Percentiles rank a stretch among this genome's conserved stretches.
phyloP scores from a whole-genome alignment of 2,797 vertebrate genomes.

The Danio choprae region DNA sequence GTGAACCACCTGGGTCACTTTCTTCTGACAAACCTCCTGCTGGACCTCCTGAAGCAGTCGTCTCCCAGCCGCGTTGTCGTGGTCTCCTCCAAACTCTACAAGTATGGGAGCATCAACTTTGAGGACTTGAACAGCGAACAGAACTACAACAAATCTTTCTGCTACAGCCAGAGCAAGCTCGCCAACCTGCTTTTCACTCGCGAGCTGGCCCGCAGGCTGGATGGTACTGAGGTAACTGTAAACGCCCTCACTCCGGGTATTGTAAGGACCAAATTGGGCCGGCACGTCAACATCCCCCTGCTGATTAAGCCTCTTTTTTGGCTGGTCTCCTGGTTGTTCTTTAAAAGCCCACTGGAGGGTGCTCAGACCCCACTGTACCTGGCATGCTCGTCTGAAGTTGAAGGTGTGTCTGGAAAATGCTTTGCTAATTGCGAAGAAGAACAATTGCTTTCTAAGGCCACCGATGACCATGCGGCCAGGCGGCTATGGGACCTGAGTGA shows the following conservation, averaged over 20 bases:
- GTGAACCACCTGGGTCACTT: conserved; percentile 98
- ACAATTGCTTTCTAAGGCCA: conserved; percentile 85
- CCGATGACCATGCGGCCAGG: conserved; percentile 84
- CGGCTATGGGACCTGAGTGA: conserved; percentile 92
- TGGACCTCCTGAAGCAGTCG: conserved; percentile 88
- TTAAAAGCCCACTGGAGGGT: conserved; percentile 90
- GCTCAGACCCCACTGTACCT: conserved; percentile 91
- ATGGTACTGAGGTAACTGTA: conserved; percentile 86
- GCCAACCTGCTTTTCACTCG: conserved; percentile 91
- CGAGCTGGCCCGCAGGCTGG: conserved; percentile 83
- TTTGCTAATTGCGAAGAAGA: conserved; percentile 92
- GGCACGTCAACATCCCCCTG: conserved; percentile 86
- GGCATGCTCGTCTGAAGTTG: conserved; percentile 87
- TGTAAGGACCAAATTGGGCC: conserved; percentile 89
- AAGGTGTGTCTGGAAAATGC: conserved; percentile 88
- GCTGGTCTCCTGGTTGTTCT: conserved; percentile 88
- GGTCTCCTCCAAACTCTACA: conserved; percentile 95
- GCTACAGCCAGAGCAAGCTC: conserved; percentile 93
- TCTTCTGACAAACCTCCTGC: conserved; percentile 90
- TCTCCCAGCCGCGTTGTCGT: conserved; percentile 89
- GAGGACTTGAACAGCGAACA: conserved; percentile 91
- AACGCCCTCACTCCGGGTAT: conserved; percentile 92
- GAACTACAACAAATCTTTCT: conserved; percentile 87
- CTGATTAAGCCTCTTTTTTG: conserved; percentile 87
- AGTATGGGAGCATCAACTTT: conserved; percentile 91